These are phyloP conservation scores for Crocidura indochinensis DNA, from an alignment of 2,797 vertebrate genomes.

Conservation along the genomic window DNA sequence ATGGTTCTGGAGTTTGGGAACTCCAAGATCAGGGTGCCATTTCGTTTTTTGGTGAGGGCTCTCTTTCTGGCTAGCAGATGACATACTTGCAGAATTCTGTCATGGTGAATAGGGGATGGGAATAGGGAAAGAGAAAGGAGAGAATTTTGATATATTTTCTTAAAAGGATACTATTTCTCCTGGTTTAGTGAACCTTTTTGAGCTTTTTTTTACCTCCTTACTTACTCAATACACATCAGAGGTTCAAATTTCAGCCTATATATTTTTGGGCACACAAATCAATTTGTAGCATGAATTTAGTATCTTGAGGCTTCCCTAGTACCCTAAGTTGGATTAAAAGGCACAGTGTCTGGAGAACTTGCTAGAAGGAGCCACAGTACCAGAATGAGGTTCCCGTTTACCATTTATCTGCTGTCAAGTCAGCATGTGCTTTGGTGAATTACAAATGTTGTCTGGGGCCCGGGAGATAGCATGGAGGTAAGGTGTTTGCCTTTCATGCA, in stretches of 20 bases:
- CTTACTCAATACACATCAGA: neutral
- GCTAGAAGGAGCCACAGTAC: neutral
- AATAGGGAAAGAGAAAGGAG: neutral
- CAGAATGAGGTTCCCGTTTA: neutral
- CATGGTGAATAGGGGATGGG: neutral
- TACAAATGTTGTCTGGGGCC: neutral
- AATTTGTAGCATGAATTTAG: neutral
- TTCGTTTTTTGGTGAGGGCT: neutral
- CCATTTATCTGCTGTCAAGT: neutral
- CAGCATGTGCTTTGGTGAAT: neutral
- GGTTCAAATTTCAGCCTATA: neutral
- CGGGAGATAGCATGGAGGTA: too few species aligned
- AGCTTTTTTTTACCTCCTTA: constrained; percentile 3
- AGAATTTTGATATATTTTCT: neutral
- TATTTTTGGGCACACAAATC: neutral
- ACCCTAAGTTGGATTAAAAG: neutral
- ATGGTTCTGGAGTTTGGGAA: too few species aligned
- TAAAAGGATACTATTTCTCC: neutral
- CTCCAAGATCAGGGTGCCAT: too few species aligned
- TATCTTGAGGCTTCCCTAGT: neutral
- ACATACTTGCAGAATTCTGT: neutral
- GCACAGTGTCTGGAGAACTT: neutral
- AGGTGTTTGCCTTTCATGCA: too few species aligned
- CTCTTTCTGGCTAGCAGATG: neutral
- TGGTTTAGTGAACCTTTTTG: neutral